These are phyloP conservation scores for Erythrolamprus reginae DNA, from an alignment of 2,113 vertebrate species.

Conservation along the genomic window DNA sequence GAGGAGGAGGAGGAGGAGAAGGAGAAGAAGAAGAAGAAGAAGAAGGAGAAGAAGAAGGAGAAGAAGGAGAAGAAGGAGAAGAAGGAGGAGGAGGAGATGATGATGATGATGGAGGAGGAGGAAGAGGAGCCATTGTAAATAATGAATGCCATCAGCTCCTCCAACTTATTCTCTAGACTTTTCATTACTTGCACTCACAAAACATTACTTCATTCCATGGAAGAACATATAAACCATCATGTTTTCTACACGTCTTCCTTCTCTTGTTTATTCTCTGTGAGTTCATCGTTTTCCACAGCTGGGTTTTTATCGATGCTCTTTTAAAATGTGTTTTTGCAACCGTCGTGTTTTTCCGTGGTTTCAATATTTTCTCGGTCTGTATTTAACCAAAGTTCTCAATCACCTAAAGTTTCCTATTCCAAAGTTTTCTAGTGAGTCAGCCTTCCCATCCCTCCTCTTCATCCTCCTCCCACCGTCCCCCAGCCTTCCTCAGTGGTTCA, in stretches of 20 bases:
- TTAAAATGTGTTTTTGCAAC: not conserved
- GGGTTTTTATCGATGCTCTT: not conserved
- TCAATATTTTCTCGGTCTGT: not conserved
- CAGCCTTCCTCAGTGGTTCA: not conserved
- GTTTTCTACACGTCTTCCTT: not conserved
- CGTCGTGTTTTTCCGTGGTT: not conserved
- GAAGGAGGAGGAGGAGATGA: too few relatives aligned
- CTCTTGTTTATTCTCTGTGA: not conserved
- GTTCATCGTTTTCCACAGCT: not conserved
- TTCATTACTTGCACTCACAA: not conserved
- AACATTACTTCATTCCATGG: not conserved
- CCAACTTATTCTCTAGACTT: not conserved
- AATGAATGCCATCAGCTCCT: not conserved
- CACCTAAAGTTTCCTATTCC: not conserved
- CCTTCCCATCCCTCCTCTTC: not conserved
- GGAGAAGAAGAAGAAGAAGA: too few relatives aligned
- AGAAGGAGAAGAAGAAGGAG: too few relatives aligned
- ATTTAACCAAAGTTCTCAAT: not conserved
- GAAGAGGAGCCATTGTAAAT: not conserved
- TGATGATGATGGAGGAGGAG: too few relatives aligned
- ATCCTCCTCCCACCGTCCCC: not conserved
- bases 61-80: too few relatives aligned
- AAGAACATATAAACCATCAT: not conserved
- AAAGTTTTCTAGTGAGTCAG: not conserved
- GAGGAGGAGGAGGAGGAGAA: too few relatives aligned